phyloP scores from a whole-genome alignment of 1,140 invertebrate genomes.

The Andrena cerasifolii region DNA sequence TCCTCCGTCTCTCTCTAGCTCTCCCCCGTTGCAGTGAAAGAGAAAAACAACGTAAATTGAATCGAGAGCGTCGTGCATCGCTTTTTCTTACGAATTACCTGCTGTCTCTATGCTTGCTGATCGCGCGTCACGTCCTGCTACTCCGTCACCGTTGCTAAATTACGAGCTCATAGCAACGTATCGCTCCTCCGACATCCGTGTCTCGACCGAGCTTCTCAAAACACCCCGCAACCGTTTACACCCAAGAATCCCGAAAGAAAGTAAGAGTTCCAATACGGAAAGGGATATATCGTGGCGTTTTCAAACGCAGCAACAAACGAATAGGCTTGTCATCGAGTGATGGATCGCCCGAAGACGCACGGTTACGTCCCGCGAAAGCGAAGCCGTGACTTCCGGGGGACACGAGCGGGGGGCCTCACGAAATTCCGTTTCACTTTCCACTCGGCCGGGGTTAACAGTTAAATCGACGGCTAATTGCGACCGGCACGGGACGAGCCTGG shows the following conservation, averaged over 20 bases:
- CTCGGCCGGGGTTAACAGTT: conserved; percentile 26
- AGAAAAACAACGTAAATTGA: not conserved
- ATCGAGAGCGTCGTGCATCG: conserved; percentile 33
- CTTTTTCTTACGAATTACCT: conserved; percentile 4
- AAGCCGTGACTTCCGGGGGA: conserved; percentile 16
- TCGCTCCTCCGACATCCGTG: not conserved
- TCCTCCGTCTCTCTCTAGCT: not conserved
- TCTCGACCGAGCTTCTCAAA: not conserved
- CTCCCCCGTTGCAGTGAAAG: not conserved
- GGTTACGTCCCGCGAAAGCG: conserved; percentile 27
- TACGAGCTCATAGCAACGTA: too few relatives aligned
- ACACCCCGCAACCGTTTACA: too few relatives aligned
- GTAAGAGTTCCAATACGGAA: not conserved
- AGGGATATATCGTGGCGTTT: not conserved
- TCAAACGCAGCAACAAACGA: conserved; percentile 10
- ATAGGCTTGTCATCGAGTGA: conserved; percentile 17
- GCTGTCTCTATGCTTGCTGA: conserved; percentile 32
- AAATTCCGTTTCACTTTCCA: conserved; percentile 28
- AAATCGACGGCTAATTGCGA: conserved; percentile 57
- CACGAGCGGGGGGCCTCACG: not conserved
- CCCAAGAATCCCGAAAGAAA: not conserved
- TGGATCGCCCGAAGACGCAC: conserved; percentile 28
- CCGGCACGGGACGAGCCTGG: not conserved
- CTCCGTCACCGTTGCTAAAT: not conserved
- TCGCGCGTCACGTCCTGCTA: not conserved